A percentile compares a stretch with the other conserved stretches of the same genome.
These are phyloP conservation scores for Meriones unguiculatus DNA, from an alignment of 2,113 vertebrate species.

Conservation along the genomic window DNA sequence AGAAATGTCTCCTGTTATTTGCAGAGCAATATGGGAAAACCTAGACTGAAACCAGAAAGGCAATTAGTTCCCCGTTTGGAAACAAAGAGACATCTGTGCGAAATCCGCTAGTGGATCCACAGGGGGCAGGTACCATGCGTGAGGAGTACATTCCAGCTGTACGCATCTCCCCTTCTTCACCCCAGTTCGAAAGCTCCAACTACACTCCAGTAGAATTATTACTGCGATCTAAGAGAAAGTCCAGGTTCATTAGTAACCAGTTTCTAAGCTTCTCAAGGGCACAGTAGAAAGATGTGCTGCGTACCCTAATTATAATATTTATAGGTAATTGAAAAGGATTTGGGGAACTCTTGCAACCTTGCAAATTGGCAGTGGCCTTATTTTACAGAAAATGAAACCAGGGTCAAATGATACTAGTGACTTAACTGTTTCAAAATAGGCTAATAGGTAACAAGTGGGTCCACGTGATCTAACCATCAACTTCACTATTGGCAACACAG, in stretches of 20 bases:
- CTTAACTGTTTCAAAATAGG: background rate
- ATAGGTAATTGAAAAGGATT: background rate
- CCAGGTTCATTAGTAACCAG: slow-evolving; percentile 83
- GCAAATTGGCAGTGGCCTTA: background rate
- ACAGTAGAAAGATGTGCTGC: background rate
- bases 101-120: slow-evolving; percentile 84
- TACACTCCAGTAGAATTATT: slow-evolving; percentile 77
- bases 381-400: slow-evolving; percentile 32
- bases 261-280: slow-evolving; percentile 73
- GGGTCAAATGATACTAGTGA: background rate
- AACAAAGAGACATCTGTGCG: slow-evolving; percentile 89
- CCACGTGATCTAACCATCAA: background rate
- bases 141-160: slow-evolving; percentile 84
- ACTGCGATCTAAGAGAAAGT: slow-evolving; percentile 73
- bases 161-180: slow-evolving; percentile 48
- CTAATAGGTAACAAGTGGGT: background rate
- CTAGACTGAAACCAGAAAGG: slow-evolving; percentile 86
- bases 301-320: background rate
- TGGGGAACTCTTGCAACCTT: background rate
- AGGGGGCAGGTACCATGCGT: slow-evolving; percentile 83
- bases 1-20: slow-evolving; percentile 85
- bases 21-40: slow-evolving; percentile 81
- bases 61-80: slow-evolving; percentile 86
- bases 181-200: slow-evolving; percentile 83
- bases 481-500: background rate